Conservation (phyloP, 1,140 invertebrate species). For the Heliconius nattereri region DNA sequence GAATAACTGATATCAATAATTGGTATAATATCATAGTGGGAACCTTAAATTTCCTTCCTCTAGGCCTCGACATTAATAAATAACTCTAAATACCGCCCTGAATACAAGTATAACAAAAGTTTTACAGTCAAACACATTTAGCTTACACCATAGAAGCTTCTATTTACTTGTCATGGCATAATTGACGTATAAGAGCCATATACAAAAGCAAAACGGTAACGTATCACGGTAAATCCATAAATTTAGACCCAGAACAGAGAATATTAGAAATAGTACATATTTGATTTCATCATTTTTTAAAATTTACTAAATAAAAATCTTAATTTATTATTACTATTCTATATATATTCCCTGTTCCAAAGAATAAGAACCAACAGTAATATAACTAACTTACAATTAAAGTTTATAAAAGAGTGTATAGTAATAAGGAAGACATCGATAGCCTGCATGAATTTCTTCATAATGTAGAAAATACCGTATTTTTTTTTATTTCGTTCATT, state of each 20-base stretch:
- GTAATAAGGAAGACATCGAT: conserved; percentile 80
- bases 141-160: conserved; percentile 8
- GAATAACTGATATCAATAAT: neutral
- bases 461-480: conserved; percentile 64
- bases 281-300: neutral
- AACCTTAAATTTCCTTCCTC: neutral
- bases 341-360: conserved; percentile 25
- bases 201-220: conserved; percentile 8
- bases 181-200: conserved; percentile 21
- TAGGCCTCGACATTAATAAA: neutral
- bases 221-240: conserved; percentile 9
- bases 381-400: conserved; percentile 68
- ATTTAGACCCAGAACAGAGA: conserved; percentile 11
- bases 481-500: conserved; percentile 27
- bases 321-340: neutral
- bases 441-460: conserved; percentile 76
- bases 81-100: neutral
- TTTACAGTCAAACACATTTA: conserved; percentile 13
- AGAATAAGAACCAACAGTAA: conserved; percentile 37
- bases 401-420: conserved; percentile 77
- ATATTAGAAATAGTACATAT: conserved; percentile 6
- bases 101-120: neutral
- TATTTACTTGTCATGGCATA: conserved; percentile 21
- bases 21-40: neutral
- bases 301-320: neutral